phyloP scores from a whole-genome alignment of 2,113 vertebrate genomes.

The Polypterus bichir region DNA sequence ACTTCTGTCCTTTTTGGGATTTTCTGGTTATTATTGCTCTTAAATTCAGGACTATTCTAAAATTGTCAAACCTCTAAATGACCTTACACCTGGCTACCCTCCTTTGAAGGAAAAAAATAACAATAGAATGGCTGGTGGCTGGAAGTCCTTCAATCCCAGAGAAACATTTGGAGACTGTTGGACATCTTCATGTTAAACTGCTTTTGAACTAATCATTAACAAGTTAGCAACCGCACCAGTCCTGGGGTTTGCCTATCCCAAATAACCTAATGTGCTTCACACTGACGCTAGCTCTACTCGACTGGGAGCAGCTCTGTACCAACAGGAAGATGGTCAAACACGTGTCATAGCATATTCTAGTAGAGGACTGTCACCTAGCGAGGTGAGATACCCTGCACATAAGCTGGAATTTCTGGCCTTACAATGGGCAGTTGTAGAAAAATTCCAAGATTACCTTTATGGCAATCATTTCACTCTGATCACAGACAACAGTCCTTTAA shows the following conservation, averaged over 20 bases:
- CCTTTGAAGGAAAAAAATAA: constrained; percentile 1
- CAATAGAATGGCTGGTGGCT: neutral
- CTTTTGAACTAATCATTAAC: constrained; percentile 2
- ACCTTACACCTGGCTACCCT: constrained; percentile 9
- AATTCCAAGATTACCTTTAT: constrained; percentile 13
- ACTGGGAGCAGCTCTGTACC: too few species aligned
- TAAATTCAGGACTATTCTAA: constrained; percentile 7
- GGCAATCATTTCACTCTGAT: neutral
- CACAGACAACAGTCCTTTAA: constrained; percentile 14
- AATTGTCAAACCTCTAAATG: neutral
- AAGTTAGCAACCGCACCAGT: constrained; percentile 10
- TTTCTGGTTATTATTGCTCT: neutral
- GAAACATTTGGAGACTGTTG: constrained; percentile 3
- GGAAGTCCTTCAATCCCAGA: constrained; percentile 1
- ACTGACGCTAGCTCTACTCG: neutral
- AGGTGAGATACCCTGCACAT: too few species aligned
- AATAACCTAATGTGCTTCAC: constrained; percentile 1
- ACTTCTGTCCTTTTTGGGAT: too few species aligned
- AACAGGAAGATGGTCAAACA: neutral
- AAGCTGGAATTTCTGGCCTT: neutral
- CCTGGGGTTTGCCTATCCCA: constrained; percentile 7
- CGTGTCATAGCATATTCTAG: neutral
- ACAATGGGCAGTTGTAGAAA: constrained; percentile 10
- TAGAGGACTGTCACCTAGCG: neutral
- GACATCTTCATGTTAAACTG: neutral